A percentile compares a stretch with the other conserved stretches of the same genome.
phyloP scores from a whole-genome alignment of 2,888 invertebrate species.

The Drepanosiphum platanoidis region DNA sequence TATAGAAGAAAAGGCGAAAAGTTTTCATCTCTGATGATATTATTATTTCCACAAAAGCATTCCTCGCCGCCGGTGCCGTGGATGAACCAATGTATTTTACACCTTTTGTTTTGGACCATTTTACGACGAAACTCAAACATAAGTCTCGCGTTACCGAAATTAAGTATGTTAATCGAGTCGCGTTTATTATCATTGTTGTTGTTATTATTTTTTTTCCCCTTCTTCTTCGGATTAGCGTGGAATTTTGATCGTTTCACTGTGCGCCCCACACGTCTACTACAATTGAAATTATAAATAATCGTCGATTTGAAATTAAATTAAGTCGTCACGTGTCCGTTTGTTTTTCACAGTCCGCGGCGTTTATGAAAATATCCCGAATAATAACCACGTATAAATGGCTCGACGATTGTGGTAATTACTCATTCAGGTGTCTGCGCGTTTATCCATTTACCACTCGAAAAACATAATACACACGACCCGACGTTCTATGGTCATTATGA shows the following conservation, averaged over 20 bases:
- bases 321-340: no score
- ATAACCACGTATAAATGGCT: not conserved
- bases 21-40: not conserved
- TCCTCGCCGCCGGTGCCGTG: not conserved
- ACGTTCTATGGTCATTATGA: not conserved
- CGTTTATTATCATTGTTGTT: no score
- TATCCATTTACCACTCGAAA: not conserved
- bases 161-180: not conserved
- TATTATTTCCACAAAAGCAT: not conserved
- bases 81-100: not conserved
- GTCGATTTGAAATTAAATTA: no score
- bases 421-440: not conserved
- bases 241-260: no score
- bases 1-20: not conserved
- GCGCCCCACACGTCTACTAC: no score
- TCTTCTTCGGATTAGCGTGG: no score
- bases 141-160: not conserved
- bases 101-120: not conserved
- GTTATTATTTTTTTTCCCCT: no score
- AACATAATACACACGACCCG: not conserved
- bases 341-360: no score
- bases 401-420: not conserved
- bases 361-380: no score
- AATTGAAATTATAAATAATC: no score
- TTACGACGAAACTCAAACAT: not conserved